Conservation (phyloP, 2,113 vertebrate species). For the Megaptera novaeangliae region DNA sequence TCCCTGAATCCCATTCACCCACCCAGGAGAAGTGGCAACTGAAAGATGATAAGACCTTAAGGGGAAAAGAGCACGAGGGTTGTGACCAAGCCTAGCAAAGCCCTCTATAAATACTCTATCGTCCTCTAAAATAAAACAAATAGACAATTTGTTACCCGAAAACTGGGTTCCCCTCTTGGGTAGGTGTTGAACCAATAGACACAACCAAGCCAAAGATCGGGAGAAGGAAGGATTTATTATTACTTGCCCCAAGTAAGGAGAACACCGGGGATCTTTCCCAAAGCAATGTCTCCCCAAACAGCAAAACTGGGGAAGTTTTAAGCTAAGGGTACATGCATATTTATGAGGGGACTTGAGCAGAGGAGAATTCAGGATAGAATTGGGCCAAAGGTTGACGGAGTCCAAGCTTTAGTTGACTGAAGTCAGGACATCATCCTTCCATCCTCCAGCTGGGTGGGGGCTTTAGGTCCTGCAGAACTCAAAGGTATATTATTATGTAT, state of each 20-base stretch:
- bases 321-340: background rate
- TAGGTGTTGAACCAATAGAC: background rate
- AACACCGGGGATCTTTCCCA: background rate
- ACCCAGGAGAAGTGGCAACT: background rate
- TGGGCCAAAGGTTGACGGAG: background rate
- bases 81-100: background rate
- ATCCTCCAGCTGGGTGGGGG: background rate
- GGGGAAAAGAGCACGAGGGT: background rate
- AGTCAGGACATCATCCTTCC: background rate
- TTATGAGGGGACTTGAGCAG: background rate
- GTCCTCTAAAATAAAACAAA: background rate
- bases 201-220: background rate
- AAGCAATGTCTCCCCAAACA: background rate
- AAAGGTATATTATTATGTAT: background rate
- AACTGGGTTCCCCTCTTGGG: background rate
- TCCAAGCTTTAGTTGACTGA: background rate
- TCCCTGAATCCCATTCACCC: background rate
- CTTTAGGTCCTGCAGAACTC: background rate
- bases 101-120: background rate
- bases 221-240: background rate
- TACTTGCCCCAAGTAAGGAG: background rate
- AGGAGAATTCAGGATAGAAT: background rate
- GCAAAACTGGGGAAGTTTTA: background rate
- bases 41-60: background rate
- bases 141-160: background rate